A percentile compares a stretch with the other conserved stretches of the same genome.
These are phyloP conservation scores for Eurystomus gularis DNA, from an alignment of 2,113 vertebrate species.

Conservation along the genomic window DNA sequence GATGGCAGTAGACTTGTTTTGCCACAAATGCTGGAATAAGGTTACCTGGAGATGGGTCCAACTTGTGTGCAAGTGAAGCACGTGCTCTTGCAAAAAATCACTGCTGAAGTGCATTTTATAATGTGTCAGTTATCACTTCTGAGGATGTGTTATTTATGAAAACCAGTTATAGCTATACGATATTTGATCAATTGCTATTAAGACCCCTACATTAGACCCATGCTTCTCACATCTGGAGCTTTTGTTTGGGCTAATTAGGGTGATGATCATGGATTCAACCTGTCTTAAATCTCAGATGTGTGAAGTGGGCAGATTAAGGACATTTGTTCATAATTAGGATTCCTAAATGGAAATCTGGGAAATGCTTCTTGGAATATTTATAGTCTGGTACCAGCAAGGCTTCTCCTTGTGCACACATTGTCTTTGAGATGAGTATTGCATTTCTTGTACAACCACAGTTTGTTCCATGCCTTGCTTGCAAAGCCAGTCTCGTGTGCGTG, in stretches of 20 bases:
- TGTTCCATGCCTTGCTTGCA: fast-evolving
- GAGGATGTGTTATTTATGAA: neutral
- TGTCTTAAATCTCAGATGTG: slow-evolving; percentile 19
- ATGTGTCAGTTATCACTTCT: neutral
- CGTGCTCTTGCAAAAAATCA: neutral
- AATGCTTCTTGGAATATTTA: slow-evolving; percentile 26
- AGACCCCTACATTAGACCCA: neutral
- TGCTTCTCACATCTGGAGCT: slow-evolving; percentile 40
- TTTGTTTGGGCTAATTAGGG: slow-evolving; percentile 30
- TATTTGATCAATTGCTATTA: slow-evolving; percentile 22
- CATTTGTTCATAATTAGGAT: slow-evolving; percentile 37
- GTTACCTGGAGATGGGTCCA: neutral
- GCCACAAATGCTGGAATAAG: neutral
- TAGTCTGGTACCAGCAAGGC: neutral
- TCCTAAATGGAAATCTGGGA: slow-evolving; percentile 32
- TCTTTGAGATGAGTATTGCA: neutral
- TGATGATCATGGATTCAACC: slow-evolving; percentile 2
- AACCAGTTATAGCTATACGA: neutral
- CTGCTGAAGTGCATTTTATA: neutral
- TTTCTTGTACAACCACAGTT: neutral
- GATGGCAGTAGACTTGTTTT: neutral
- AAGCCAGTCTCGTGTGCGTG: fast-evolving
- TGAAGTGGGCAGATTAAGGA: slow-evolving; percentile 33
- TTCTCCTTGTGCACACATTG: fast-evolving
- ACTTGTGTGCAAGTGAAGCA: neutral